phyloP scores from a whole-genome alignment of 2,888 invertebrate species.

The Parnassius smintheus region DNA sequence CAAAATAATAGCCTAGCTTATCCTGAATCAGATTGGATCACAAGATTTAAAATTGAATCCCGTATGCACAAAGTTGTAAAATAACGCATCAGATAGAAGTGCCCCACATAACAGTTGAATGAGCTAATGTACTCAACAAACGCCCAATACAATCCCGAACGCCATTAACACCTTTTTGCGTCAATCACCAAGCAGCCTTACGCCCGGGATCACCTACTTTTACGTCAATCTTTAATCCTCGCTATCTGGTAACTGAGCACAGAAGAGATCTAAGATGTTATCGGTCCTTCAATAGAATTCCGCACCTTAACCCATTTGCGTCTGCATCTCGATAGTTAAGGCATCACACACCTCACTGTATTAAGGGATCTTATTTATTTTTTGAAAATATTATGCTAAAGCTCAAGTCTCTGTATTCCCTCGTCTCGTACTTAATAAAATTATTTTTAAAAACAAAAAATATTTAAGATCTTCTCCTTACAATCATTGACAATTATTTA shows the following conservation, averaged over 20 bases:
- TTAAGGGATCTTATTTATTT: too few relatives aligned
- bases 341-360: neutral
- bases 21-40: too few relatives aligned
- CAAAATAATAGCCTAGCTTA: too few relatives aligned
- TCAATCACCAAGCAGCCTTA: conserved; percentile 47
- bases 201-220: conserved; percentile 51
- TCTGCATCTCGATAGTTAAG: conserved; percentile 12
- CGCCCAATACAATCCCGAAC: conserved; percentile 30
- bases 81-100: conserved; percentile 5
- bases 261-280: conserved; percentile 32
- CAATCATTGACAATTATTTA: too few relatives aligned
- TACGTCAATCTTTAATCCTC: conserved; percentile 49
- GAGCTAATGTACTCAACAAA: conserved; percentile 1
- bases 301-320: conserved; percentile 17
- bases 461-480: too few relatives aligned
- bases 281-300: conserved; percentile 35
- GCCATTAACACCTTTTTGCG: conserved; percentile 54
- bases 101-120: conserved; percentile 18
- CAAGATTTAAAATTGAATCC: too few relatives aligned
- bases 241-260: conserved; percentile 32
- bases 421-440: too few relatives aligned
- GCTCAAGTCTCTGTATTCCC: too few relatives aligned
- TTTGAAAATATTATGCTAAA: too few relatives aligned
- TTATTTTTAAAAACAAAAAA: too few relatives aligned
- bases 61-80: neutral